These are phyloP conservation scores for Laticauda colubrina DNA, from an alignment of 2,113 vertebrate genomes.

Conservation along the genomic window DNA sequence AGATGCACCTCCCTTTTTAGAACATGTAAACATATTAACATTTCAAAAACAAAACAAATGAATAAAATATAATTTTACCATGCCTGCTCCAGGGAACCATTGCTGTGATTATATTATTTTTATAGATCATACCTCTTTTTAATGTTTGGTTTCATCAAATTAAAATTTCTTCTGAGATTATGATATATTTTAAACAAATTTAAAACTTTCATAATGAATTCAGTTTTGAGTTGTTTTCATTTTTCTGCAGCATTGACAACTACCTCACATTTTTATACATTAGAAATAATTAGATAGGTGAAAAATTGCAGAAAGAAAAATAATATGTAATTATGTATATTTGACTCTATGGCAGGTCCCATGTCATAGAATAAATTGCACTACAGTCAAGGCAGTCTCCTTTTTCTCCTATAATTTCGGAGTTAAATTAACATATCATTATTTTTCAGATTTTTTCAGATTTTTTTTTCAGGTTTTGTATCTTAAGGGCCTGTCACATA, in stretches of 20 bases:
- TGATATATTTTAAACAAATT: not conserved
- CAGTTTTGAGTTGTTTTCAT: not conserved
- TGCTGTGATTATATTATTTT: not conserved
- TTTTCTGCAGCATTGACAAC: not conserved
- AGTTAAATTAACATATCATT: not conserved
- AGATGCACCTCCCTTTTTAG: constrained; percentile 5
- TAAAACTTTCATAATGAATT: not conserved
- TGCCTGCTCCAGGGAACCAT: not conserved
- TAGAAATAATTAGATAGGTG: not conserved
- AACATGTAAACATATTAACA: constrained; percentile 14
- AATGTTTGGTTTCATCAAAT: constrained; percentile 3
- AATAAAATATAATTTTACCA: constrained; percentile 13
- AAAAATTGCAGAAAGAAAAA: not conserved
- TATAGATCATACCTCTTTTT: constrained; percentile 3
- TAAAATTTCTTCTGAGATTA: constrained; percentile 5
- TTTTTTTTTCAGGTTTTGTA: not conserved
- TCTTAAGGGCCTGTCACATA: not conserved
- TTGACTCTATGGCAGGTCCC: not conserved
- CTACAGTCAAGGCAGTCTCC: not conserved
- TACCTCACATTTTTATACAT: not conserved
- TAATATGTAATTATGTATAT: not conserved
- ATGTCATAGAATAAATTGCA: not conserved
- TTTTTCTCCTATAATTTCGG: not conserved
- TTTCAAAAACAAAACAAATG: constrained; percentile 8
- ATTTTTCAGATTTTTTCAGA: not conserved